phyloP scores from a whole-genome alignment of 2,113 vertebrate genomes.

The Boleophthalmus pectinirostris region DNA sequence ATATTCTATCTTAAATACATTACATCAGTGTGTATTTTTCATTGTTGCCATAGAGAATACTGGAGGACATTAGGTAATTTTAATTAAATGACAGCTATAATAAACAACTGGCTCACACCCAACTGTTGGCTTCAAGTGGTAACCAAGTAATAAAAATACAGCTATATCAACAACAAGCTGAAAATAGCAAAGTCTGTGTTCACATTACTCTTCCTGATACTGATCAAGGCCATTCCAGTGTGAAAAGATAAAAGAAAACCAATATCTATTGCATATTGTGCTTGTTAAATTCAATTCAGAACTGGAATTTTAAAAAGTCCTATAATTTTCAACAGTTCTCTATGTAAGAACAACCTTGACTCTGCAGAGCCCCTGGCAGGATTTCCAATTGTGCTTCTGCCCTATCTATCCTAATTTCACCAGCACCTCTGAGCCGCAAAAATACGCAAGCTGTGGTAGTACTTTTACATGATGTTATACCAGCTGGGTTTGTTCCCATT shows the following conservation, averaged over 20 bases:
- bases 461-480: not conserved
- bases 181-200: not conserved
- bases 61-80: too few species aligned
- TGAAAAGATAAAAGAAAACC: not conserved
- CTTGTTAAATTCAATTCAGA: not conserved
- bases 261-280: not conserved
- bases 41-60: too few species aligned
- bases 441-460: constrained; percentile 22
- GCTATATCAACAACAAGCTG: not conserved
- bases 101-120: too few species aligned
- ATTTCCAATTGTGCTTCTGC: constrained; percentile 17
- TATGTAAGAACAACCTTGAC: not conserved
- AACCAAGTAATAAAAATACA: not conserved
- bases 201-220: not conserved
- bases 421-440: constrained; percentile 37
- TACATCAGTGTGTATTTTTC: too few species aligned
- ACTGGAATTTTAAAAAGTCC: not conserved
- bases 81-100: too few species aligned
- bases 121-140: not conserved
- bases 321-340: not conserved
- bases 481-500: constrained; percentile 11
- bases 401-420: constrained; percentile 56
- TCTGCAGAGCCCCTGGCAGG: constrained; percentile 1
- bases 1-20: too few species aligned
- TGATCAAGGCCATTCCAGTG: not conserved